Conservation (phyloP, 2,113 vertebrate genomes). For the Mus musculus region GRCm39 chr7:83359501-83360000, state of each 20-base stretch:
- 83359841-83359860: neutral
- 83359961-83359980: neutral
- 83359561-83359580: too few relatives aligned
- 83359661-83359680: too few relatives aligned
- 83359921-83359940: neutral
- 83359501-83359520: too few relatives aligned
- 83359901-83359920: neutral
- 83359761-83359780: neutral
- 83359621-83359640: neutral
- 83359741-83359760: neutral
- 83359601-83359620: neutral
- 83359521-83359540: too few relatives aligned
- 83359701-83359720: neutral
- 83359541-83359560: too few relatives aligned
- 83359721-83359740: neutral
- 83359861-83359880: neutral
- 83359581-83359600: neutral
- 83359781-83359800: neutral
- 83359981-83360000: neutral
- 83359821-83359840: neutral
- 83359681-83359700: neutral
- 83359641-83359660: neutral
- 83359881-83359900: neutral
- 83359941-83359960: neutral
- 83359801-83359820: neutral